Conservation (phyloP, 2,888 invertebrate genomes). For the Cheilosia vulpina region DNA sequence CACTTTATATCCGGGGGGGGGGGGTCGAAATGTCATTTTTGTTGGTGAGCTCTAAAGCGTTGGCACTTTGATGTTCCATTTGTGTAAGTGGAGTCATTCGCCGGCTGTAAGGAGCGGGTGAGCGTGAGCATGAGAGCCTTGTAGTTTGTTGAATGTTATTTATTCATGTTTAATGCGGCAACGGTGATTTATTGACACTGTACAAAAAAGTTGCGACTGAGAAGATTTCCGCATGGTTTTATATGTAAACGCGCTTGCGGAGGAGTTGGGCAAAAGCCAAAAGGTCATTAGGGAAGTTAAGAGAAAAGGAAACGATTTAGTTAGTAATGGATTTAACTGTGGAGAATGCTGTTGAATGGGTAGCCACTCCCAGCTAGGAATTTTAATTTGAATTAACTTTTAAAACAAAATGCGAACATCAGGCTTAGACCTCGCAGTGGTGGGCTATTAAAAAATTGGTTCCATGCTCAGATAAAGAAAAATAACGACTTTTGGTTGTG, state of each 20-base stretch:
- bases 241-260: slow-evolving; percentile 5
- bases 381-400: no score
- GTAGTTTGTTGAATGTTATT: slow-evolving; percentile 37
- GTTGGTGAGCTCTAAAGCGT: slow-evolving; percentile 10
- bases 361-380: background rate
- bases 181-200: slow-evolving; percentile 56
- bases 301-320: background rate
- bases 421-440: no score
- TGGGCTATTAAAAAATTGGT: background rate
- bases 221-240: slow-evolving; percentile 46
- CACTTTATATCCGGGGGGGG: slow-evolving; percentile 61
- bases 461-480: no score
- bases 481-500: no score
- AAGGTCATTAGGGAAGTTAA: slow-evolving; percentile 10
- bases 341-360: background rate
- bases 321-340: background rate
- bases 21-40: slow-evolving; percentile 45
- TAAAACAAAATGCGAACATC: no score
- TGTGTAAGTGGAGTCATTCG: slow-evolving; percentile 45
- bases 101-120: background rate
- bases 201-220: slow-evolving; percentile 36
- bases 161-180: slow-evolving; percentile 63
- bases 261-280: background rate
- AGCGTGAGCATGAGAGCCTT: background rate
- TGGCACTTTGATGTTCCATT: slow-evolving; percentile 64